These are phyloP conservation scores for Macrobrachium nipponense DNA, from an alignment of 1,140 invertebrate species.

Conservation along the genomic window DNA sequence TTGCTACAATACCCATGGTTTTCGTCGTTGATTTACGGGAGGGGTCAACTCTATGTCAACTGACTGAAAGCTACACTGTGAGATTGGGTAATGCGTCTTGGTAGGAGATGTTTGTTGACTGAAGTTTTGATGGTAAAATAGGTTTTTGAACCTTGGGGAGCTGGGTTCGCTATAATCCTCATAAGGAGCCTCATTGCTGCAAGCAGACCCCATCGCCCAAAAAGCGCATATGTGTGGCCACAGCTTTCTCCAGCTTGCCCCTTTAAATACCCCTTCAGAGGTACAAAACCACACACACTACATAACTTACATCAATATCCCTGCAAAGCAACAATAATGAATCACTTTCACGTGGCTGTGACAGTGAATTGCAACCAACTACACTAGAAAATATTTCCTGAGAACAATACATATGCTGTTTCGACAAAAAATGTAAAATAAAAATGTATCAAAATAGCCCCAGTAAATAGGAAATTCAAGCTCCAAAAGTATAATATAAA, in stretches of 20 bases:
- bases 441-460: no score
- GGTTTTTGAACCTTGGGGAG: constrained; percentile 19
- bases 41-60: constrained; percentile 25
- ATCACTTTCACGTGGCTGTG: constrained; percentile 8
- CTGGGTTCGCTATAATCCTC: constrained; percentile 31
- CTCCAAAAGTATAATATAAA: no score
- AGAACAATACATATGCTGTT: no score
- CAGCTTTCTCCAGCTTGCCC: not conserved
- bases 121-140: constrained; percentile 6
- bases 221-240: not conserved
- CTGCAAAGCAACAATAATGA: constrained; percentile 40
- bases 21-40: not conserved
- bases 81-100: constrained; percentile 7
- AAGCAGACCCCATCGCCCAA: constrained; percentile 47
- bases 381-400: no score
- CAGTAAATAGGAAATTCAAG: no score
- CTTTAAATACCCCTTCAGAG: not conserved
- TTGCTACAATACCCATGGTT: not conserved
- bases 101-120: no score
- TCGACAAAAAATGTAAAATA: no score
- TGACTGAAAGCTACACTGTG: constrained; percentile 36
- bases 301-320: constrained; percentile 15
- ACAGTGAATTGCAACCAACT: not conserved
- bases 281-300: not conserved
- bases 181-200: constrained; percentile 29